A percentile compares a stretch with the other conserved stretches of the same genome.
Evolutionary conservation across 1,140 invertebrate species (phyloP).

Genomic region (Nylanderia fulva): DNA sequence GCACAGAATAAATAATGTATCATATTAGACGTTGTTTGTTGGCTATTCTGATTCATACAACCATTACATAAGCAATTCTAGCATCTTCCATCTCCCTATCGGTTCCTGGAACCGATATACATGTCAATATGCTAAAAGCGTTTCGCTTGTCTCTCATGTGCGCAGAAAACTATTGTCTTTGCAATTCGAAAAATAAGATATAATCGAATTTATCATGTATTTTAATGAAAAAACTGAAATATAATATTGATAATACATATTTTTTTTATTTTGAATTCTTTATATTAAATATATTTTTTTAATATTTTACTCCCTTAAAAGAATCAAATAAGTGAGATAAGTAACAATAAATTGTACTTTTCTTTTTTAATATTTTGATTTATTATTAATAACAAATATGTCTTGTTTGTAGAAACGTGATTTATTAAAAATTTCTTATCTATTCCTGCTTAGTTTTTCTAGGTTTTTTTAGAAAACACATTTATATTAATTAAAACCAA

Average conservation of each 20-base stretch:
- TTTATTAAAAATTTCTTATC: not conserved
- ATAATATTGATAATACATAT: not conserved
- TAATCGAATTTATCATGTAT: not conserved
- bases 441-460: not conserved
- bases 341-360: not conserved
- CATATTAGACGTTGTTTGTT: slow-evolving; percentile 30
- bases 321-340: not conserved
- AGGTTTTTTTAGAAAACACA: not conserved
- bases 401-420: too few species aligned
- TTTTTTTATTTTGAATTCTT: not conserved
- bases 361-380: not conserved
- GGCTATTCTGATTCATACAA: slow-evolving; percentile 18
- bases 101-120: slow-evolving; percentile 56
- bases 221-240: not conserved
- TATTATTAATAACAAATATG: not conserved
- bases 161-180: not conserved
- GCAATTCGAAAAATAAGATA: not conserved
- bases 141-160: not conserved
- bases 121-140: not conserved
- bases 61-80: slow-evolving; percentile 52
- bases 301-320: not conserved
- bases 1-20: not conserved
- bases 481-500: not conserved
- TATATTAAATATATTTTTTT: not conserved
- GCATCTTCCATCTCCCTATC: not conserved